phyloP scores from a whole-genome alignment of 2,113 vertebrate species.

The Ceyx cyanopectus region DNA sequence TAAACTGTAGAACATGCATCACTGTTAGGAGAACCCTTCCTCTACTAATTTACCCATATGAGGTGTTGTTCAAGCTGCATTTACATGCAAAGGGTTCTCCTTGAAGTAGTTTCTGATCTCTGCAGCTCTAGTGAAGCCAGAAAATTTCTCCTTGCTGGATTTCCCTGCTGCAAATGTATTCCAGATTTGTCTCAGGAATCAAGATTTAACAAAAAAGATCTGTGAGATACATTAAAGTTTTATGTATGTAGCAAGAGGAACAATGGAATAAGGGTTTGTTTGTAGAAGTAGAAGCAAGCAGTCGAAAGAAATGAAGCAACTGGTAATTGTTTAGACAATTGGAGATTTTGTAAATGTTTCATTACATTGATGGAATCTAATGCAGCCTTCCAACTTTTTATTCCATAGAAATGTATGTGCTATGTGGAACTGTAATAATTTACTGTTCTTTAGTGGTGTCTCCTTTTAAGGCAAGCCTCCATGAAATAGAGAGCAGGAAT shows the following conservation, averaged over 20 bases:
- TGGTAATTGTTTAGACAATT: conserved; percentile 43
- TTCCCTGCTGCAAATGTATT: background rate
- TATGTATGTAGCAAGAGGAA: background rate
- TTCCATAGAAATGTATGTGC: background rate
- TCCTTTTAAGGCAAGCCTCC: too few relatives aligned
- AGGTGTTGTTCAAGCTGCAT: background rate
- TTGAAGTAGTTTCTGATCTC: background rate
- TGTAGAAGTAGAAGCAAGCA: conserved; percentile 38
- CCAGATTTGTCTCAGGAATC: background rate
- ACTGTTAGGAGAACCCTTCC: background rate
- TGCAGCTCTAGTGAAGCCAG: background rate
- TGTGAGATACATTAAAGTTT: background rate
- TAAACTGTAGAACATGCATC: background rate
- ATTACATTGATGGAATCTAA: conserved; percentile 44
- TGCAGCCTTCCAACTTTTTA: background rate
- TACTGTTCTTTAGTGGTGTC: background rate
- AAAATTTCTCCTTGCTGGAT: background rate
- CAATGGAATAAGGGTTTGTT: conserved; percentile 55
- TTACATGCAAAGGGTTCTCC: background rate
- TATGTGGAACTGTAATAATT: background rate
- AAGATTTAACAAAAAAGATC: conserved; percentile 25
- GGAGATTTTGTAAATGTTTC: conserved; percentile 18
- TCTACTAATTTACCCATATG: background rate
- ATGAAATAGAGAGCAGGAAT: too few relatives aligned
- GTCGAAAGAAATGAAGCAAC: conserved; percentile 62